These are phyloP conservation scores for Drosophila pectinifera DNA, from an alignment of 1,140 invertebrate genomes.

Conservation along the genomic window DNA sequence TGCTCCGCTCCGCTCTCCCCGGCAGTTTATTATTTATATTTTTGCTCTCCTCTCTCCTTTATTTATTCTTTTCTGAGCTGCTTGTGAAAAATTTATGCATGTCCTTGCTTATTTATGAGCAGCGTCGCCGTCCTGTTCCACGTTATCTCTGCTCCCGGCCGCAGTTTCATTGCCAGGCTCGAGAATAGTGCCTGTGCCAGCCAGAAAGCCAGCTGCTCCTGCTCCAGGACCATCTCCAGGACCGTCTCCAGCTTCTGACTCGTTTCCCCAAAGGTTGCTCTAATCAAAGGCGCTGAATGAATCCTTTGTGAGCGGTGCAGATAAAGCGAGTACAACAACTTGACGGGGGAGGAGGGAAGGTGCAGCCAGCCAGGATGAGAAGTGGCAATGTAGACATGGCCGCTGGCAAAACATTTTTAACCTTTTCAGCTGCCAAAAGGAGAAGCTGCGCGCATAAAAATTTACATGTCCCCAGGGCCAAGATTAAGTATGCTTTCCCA, in stretches of 20 bases:
- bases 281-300: constrained; percentile 84
- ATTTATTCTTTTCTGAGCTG: constrained; percentile 60
- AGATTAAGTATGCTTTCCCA: constrained; percentile 79
- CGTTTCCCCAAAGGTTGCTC: constrained; percentile 76
- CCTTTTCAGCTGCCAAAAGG: constrained; percentile 50
- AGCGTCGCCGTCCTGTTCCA: constrained; percentile 62
- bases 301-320: constrained; percentile 79
- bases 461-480: constrained; percentile 84
- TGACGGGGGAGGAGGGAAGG: constrained; percentile 1
- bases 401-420: constrained; percentile 69
- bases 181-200: constrained; percentile 55
- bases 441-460: constrained; percentile 74
- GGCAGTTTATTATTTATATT: constrained; percentile 77
- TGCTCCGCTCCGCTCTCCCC: constrained; percentile 7
- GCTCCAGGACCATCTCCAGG: constrained; percentile 1
- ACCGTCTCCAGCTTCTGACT: constrained; percentile 9
- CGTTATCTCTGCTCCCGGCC: constrained; percentile 74
- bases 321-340: constrained; percentile 69
- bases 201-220: constrained; percentile 1
- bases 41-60: constrained; percentile 31
- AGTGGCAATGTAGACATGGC: constrained; percentile 80
- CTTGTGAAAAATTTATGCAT: constrained; percentile 83
- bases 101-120: constrained; percentile 84
- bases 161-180: constrained; percentile 79
- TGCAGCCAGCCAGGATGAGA: constrained; percentile 58